A percentile compares a stretch with the other conserved stretches of the same genome.
Conservation (phyloP, 2,888 invertebrate genomes). For the Patella caerulea region DNA sequence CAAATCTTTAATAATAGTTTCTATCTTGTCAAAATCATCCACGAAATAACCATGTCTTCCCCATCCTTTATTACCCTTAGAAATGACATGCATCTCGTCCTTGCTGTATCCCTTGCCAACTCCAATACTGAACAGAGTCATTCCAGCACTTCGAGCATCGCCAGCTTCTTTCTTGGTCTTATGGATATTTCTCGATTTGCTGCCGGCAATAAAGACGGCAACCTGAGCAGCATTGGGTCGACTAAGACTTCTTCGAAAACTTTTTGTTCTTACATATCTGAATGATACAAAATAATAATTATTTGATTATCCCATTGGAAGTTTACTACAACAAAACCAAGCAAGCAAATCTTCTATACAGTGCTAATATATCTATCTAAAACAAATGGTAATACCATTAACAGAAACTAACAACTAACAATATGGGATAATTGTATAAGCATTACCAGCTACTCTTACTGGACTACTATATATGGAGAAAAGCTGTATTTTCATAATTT, state of each 20-base stretch:
- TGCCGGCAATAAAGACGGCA: conserved; percentile 55
- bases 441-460: too few species aligned
- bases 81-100: conserved; percentile 50
- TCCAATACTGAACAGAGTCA: conserved; percentile 57
- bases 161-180: conserved; percentile 50
- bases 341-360: too few species aligned
- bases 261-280: conserved; percentile 50
- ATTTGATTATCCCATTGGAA: too few species aligned
- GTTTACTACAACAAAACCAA: too few species aligned
- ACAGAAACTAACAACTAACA: too few species aligned
- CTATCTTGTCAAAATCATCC: conserved; percentile 49
- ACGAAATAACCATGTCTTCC: conserved; percentile 15
- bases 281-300: conserved; percentile 14
- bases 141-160: conserved; percentile 50
- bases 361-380: too few species aligned
- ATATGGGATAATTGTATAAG: too few species aligned
- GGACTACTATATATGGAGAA: too few species aligned
- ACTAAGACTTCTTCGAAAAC: conserved; percentile 49
- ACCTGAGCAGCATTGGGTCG: conserved; percentile 53
- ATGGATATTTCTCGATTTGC: conserved; percentile 44
- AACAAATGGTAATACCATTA: too few species aligned
- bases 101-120: conserved; percentile 44
- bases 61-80: conserved; percentile 33
- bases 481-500: too few species aligned
- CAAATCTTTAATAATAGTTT: conserved; percentile 48